Evolutionary conservation across 2,888 invertebrate species (phyloP), one percentile per base, ranked within the genome.

Genomic region (Crossocerus cetratus): DNA sequence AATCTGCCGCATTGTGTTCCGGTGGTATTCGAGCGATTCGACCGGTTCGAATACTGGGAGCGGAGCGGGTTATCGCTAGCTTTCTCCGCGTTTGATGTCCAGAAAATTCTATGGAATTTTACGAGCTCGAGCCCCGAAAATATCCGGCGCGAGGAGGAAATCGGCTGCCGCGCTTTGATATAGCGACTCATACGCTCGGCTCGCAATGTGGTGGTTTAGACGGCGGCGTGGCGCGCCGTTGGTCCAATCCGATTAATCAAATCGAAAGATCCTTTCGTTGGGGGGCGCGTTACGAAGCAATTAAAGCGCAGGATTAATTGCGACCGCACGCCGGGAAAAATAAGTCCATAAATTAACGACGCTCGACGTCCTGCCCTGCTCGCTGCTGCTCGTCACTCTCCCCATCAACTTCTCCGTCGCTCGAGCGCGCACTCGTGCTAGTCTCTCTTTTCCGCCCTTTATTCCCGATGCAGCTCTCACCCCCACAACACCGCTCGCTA

Each of bases 291-390:
- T 77, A 78, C 70, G 72, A 74, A 84, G 83, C 82, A 84, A 86
- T 86, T 85, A 86, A 83, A 84, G 81, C 69, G 77, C 74, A 85
- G 82, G 81, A 86, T 84, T 83, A 86, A 86, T 84, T 83, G 84
- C 82, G 81, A 76, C 78, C 80, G 77, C 82, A 82, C 73, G 84
- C 81, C 74, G 74, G 78, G 84, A 84, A 85, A 85, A 85, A 85
- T 84, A 85, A 84, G 86, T 81, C 79, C 82, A 86, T 86, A 86
- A 86, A 86, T 86, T 86, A 86, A 85, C 80, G 76, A 79, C 71
- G 74, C 77, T 74, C 79, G 77, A 77, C 81, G 70, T 58, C 58
- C 64, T 69, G 56, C 70, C 66, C 62, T 53, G 60, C 45, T 56
- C 21, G 49, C 49, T 16, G 13, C 49, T 49, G 14, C 49, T 49